Percentiles rank a stretch among this genome's conserved stretches.
Conservation (phyloP, 2,113 vertebrate genomes). For the Lophius piscatorius region DNA sequence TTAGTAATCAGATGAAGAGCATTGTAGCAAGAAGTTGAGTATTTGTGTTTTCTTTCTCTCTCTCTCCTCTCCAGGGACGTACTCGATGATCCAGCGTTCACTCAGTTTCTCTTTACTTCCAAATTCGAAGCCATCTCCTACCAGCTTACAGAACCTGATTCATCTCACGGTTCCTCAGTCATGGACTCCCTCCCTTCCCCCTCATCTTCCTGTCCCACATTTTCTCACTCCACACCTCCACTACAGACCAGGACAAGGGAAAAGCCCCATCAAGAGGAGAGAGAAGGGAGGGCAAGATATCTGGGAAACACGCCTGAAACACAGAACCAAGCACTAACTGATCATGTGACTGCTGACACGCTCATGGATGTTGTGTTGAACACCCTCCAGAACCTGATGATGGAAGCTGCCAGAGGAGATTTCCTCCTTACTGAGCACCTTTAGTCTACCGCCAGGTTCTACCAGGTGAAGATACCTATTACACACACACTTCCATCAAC, state of each 20-base stretch:
- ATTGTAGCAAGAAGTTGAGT: neutral
- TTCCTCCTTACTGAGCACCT: constrained; percentile 84
- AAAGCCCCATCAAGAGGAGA: neutral
- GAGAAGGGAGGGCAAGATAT: neutral
- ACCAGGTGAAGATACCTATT: constrained; percentile 28
- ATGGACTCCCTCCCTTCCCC: neutral
- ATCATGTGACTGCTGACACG: constrained; percentile 77
- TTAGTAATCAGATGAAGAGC: too few species aligned
- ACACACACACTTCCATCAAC: neutral
- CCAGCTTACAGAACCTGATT: constrained; percentile 60
- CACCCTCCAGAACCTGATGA: constrained; percentile 89
- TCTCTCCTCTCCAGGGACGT: constrained; percentile 76
- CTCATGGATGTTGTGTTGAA: constrained; percentile 85
- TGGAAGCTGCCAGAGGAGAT: constrained; percentile 88
- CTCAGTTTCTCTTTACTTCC: constrained; percentile 63
- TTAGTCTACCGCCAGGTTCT: constrained; percentile 72
- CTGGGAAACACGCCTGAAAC: constrained; percentile 11
- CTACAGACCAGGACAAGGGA: neutral
- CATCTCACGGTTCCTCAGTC: neutral
- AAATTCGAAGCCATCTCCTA: constrained; percentile 78
- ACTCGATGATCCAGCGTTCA: constrained; percentile 83
- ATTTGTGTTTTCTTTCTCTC: neutral
- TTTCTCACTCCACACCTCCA: neutral
- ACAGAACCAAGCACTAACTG: neutral
- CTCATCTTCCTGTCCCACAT: neutral